Evolutionary conservation across 1,140 invertebrate species (phyloP), one percentile per base, ranked within the genome.

Genomic region (Mercenaria mercenaria): DNA sequence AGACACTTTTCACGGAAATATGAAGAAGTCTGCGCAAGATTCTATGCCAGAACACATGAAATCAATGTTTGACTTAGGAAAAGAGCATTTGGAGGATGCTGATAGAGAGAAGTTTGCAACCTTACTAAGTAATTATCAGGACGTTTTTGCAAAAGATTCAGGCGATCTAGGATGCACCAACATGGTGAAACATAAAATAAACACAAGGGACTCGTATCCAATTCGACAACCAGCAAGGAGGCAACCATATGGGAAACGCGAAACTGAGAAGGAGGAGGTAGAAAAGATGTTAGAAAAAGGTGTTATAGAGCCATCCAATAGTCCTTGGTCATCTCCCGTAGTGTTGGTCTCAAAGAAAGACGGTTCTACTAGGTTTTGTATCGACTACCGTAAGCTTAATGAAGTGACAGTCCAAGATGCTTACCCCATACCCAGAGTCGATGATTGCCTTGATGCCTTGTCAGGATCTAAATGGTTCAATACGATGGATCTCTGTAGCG

Each of bases 351-450:
- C 93, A 26, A 97, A 97, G 88, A 69, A 93, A 0, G 93, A 96
- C 91, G 96, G 96, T 20, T 89, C 92, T 23, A 90, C 96, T 41
- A 90, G 96, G 39, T 93, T 97, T n/a, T 96, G 96, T 92, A 95
- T 93, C 0, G 96, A 97, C 93, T 97, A 96, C 93, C 96, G 91
- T 29, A 87, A 72, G 29, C 50, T 93, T 2, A 93, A 94, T 67
- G 18, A 32, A 34, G 77, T 89, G 0, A 86, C 87, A 1, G 69
- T 74, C 1, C 59, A 61, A n/a, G 91, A 91, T 72, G 67, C 89
- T 50, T 89, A 92, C 32, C 90, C 90, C 10, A 89, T 94, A n/a
- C 91, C 90, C 0, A 91, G 92, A 29, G 29, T 59, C 0, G 92
- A 93, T 32, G 91, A 91, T 52, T 90, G 80, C 29, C 79, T 56